A percentile compares a stretch with the other conserved stretches of the same genome.
These are phyloP conservation scores for Hypolimnas misippus DNA, from an alignment of 2,888 invertebrate species.

Conservation along the genomic window DNA sequence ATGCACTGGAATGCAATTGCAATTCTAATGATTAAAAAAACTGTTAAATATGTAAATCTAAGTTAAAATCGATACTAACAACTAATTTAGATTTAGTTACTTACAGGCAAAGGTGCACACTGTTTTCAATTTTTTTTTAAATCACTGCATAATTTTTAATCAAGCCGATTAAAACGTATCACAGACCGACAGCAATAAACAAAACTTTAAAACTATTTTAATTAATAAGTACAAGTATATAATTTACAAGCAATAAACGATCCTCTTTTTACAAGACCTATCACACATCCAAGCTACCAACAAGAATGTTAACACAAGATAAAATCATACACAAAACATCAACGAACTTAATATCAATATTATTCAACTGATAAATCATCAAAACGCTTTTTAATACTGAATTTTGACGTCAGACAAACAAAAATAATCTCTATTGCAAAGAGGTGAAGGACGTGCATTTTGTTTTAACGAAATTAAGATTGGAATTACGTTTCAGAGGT, in stretches of 20 bases:
- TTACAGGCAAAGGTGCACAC: too few species aligned
- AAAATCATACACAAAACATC: slow-evolving; percentile 15
- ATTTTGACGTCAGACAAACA: slow-evolving; percentile 15
- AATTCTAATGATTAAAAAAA: background rate
- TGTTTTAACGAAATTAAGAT: slow-evolving; percentile 17
- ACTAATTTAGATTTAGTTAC: too few species aligned
- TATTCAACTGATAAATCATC: slow-evolving; percentile 26
- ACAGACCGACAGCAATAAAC: background rate
- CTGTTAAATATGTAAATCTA: background rate
- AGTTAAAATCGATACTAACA: too few species aligned
- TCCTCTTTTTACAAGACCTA: background rate
- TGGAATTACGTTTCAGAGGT: slow-evolving; percentile 20
- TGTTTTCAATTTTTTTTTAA: too few species aligned
- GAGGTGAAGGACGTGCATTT: background rate
- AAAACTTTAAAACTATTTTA: too few species aligned
- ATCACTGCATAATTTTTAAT: too few species aligned
- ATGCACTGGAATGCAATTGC: background rate
- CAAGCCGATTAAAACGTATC: background rate
- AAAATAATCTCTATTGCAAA: background rate
- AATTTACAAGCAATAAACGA: background rate
- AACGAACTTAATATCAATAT: slow-evolving; percentile 22
- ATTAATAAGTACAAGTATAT: too few species aligned
- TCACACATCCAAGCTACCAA: slow-evolving; percentile 1
- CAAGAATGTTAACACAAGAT: slow-evolving; percentile 6
- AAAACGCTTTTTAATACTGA: slow-evolving; percentile 25